phyloP scores from a whole-genome alignment of 1,140 invertebrate species.

The Calosoma granatense region DNA sequence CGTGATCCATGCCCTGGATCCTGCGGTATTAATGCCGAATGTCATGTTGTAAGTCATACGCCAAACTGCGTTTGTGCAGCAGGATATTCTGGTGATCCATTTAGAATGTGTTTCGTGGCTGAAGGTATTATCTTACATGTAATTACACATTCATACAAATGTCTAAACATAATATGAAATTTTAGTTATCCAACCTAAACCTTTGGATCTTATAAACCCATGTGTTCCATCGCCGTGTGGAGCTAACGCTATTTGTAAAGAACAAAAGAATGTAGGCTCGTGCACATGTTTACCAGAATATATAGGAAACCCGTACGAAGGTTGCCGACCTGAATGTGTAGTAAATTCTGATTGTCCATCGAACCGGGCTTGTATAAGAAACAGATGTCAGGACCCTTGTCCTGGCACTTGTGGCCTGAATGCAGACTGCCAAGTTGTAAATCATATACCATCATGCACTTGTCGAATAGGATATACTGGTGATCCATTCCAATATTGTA shows the following conservation, averaged over 20 bases:
- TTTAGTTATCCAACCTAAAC: background rate
- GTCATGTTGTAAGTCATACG: conserved; percentile 50
- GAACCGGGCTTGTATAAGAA: conserved; percentile 62
- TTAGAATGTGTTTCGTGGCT: conserved; percentile 36
- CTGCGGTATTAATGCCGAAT: conserved; percentile 50
- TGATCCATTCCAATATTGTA: conserved; percentile 57
- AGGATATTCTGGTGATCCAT: conserved; percentile 46
- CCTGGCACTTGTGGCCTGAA: conserved; percentile 69
- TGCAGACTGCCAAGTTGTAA: conserved; percentile 66
- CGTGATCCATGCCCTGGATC: conserved; percentile 48
- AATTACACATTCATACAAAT: too few relatives aligned
- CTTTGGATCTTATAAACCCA: conserved; percentile 34
- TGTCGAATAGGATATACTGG: conserved; percentile 65
- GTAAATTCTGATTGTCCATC: conserved; percentile 66
- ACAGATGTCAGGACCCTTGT: conserved; percentile 73
- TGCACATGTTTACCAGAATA: conserved; percentile 63
- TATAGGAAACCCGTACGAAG: conserved; percentile 67
- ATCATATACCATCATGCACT: conserved; percentile 67
- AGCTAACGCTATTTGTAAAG: conserved; percentile 53
- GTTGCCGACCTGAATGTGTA: conserved; percentile 69
- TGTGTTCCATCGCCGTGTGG: conserved; percentile 55
- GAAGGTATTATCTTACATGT: conserved; percentile 17
- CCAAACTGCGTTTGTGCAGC: conserved; percentile 45
- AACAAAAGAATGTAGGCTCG: conserved; percentile 51
- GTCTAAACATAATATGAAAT: too few relatives aligned